Evolutionary conservation across 2,797 vertebrate genomes (phyloP).

Genomic region (Sus cebifrons): DNA sequence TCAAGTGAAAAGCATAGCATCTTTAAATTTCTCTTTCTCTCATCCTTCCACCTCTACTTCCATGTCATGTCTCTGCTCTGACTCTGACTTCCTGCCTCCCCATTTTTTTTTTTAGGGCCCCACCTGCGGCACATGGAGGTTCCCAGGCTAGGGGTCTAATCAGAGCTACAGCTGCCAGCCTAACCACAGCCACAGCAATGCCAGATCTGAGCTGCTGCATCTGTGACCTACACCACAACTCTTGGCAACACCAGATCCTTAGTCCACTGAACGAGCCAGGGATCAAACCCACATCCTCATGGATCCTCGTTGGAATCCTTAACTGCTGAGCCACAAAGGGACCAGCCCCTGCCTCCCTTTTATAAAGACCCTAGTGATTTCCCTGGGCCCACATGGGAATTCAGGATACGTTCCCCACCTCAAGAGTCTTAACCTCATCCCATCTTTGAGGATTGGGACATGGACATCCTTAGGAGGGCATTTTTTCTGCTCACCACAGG

Average conservation of each 20-base stretch:
- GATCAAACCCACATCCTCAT: no score
- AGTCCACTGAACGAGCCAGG: no score
- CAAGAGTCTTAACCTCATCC: neutral
- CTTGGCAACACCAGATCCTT: no score
- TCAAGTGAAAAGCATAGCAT: accelerated
- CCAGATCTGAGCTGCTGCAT: no score
- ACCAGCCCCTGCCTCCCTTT: neutral
- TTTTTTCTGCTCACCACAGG: neutral
- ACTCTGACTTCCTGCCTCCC: neutral
- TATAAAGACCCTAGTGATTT: neutral
- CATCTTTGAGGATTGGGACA: neutral
- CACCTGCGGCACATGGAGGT: no score
- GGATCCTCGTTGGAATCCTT: no score
- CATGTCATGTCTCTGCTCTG: neutral
- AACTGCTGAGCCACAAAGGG: no score
- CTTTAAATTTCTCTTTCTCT: neutral
- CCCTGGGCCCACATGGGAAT: neutral
- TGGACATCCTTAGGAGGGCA: neutral
- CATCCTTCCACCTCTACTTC: neutral
- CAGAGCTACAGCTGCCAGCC: no score
- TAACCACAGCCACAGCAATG: no score
- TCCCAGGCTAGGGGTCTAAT: no score
- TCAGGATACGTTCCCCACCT: neutral
- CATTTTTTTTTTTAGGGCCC: no score
- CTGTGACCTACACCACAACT: no score